Base-by-base conservation (phyloP, 2,888 invertebrate species). In the Napeogenes sylphis region DNA sequence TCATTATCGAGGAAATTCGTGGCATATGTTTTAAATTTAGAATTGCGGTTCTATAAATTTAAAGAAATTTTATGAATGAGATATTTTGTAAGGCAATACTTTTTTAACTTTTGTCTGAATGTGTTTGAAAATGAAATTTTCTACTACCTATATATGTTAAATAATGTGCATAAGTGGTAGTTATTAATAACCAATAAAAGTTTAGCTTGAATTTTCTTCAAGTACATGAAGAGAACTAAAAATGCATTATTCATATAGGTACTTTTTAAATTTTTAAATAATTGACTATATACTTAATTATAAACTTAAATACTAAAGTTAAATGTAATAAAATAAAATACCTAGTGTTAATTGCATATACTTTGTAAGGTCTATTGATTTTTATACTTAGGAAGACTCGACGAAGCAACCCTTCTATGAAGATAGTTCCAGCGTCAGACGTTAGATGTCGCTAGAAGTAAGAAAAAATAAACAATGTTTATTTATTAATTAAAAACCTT, bases 1-100 rank as follows among this genome's bases (percentile, higher is more conserved):
- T 81, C 83, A 89, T 90, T 89, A 90, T 86, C 82, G 83, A 80
- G 76, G 80, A 84, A 85, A 82, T 83, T 83, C 82, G 88, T 86
- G 86, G 87, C 88, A 87, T 88, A 89, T 89, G 88, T 84, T 30
- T 87, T 74, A 72, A 75, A 66, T 66, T 68, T 56, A 59, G 63
- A 59, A 64, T 67, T 58, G 55, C 54, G 54, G 53, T 60, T 63
- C 69, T 70, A 67, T 66, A 70, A 64, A 62, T 66, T 64, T 58
- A 59, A 58, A 46, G 61, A 62, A 58, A 14, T 10, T 54, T 55
- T 35, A 10, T 42, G 42, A 42, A 42, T 42, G 42, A 42, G 3
- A 10, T 57, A 47, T 64, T 64, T 57, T 54, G 30, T 35, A 35
- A 35, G 3, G 6, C 35, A 47, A 55, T 56, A 38, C 38, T 45